Base-by-base conservation (phyloP, 2,797 vertebrate species). In the Hozukius guyotensis region DNA sequence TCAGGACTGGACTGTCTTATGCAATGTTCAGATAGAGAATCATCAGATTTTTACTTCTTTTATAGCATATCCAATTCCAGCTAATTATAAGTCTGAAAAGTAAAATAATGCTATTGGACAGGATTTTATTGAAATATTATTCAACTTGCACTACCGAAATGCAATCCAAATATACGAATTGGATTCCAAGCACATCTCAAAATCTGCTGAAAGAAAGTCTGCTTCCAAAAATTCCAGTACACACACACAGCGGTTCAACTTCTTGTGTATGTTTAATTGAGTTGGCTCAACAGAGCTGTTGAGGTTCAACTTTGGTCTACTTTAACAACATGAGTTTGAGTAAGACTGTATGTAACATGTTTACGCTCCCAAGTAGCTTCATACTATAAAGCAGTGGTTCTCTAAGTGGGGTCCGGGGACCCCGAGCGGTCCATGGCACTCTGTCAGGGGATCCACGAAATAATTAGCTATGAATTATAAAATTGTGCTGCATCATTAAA, bases 41-140 rank as follows among this genome's bases (percentile, higher is more conserved):
- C 20, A 55, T 75, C 76, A 69, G 16, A 65, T 70, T 62, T 62
- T 57, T 24, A 16, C n/a, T 61, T 60, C 6, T 31, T 53, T 81
- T 76, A 68, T 29, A 24, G 46, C 22, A 72, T 5, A 72, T 84
- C 81, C 38, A 81, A 72, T 79, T 75, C 36, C 27, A 77, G 42
- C 62, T 64, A 78, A 71, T 82, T 57, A 68, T 67, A 84, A 59
- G 38, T 14, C 34, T 72, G 64, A 78, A 59, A 72, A 27, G 24
- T 36, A 62, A 79, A 83, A 63, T 67, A 59, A 32, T 46, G 32
- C 13, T 67, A 49, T 31, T 36, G 32, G 77, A 79, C 60, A 70
- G 36, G 8, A 72, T 72, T 70, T 62, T 24, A 72, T 59, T 70
- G 57, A 62, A 75, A 71, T 66, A 72, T 80, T 72, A 80, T 74